Base-by-base conservation (phyloP, 2,113 vertebrate species). In the Alouatta palliata region DNA sequence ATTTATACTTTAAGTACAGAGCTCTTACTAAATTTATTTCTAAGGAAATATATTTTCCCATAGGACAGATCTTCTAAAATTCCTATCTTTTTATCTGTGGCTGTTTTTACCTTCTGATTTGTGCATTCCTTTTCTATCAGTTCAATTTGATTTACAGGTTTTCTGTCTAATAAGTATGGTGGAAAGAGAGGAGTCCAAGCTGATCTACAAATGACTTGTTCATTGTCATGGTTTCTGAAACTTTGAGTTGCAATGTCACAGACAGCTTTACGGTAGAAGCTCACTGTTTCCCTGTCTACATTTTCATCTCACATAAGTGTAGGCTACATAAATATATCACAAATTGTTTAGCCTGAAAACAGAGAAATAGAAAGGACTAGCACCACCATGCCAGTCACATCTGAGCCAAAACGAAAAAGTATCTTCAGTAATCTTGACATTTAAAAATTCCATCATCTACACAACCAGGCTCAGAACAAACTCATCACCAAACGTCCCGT, bases 391-490 rank as follows among this genome's bases (percentile, higher is more conserved):
- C 35, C 30, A 43, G 49, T 75, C 64, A 95, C 8, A 90, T 76
- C 10, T 49, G 25, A 84, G 40, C 54, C 56, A 58, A 87, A 97
- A 64, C 6, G 40, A 86, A 71, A 86, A 87, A 45, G 32, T 27
- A 35, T 81, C 66, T 58, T 87, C n/a, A 45, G 14, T 58, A 90
- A 95, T 85, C 25, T 45, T 91, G 56, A 92, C 56, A 87, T 97
- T 92, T 90, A 83, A 92, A 95, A 45, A 21, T 83, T 73, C 64
- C 14, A 30, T 94, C 56, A 73, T 85, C 35, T 93, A n/a, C 17
- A 94, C 70, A 90, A 10, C 23, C 56, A 77, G 49, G 20, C 37
- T 94, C 84, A 54, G 92, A 92, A 92, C 37, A 97, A 97, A 71
- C 61, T 52, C 27, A 20, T 71, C 80, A 79, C 32, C 86, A 90